Conservation (phyloP, 1,140 invertebrate species). For the Drosophila novamexicana region DNA sequence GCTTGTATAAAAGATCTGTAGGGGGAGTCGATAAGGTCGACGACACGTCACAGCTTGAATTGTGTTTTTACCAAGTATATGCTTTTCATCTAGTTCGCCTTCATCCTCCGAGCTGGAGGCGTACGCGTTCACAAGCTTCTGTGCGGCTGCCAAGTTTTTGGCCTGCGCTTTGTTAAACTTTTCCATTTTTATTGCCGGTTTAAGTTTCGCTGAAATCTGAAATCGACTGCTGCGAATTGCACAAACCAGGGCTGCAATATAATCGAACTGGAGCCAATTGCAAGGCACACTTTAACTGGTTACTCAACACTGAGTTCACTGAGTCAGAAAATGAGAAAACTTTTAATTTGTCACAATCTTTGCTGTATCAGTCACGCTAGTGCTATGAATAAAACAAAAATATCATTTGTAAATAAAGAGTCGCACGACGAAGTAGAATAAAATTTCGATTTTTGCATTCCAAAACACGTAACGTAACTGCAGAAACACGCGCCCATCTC, state of each 20-base stretch:
- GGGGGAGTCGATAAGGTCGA: neutral
- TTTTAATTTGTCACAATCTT: neutral
- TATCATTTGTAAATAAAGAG: conserved; percentile 1
- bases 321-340: neutral
- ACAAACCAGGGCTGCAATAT: neutral
- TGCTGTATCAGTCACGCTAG: neutral
- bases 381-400: neutral
- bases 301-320: neutral
- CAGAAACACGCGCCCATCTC: conserved; percentile 8
- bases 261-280: neutral
- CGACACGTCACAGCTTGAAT: conserved; percentile 53
- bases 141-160: conserved; percentile 87
- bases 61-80: conserved; percentile 85
- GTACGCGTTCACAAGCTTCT: conserved; percentile 85
- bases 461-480: neutral
- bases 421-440: neutral
- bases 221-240: neutral
- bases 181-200: conserved; percentile 62
- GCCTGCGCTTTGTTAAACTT: conserved; percentile 84
- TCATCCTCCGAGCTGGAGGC: conserved; percentile 86
- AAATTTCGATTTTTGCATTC: neutral
- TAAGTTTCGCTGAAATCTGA: conserved; percentile 11
- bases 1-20: conserved; percentile 64
- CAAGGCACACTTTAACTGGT: neutral
- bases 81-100: conserved; percentile 85